Evolutionary conservation across 1,140 invertebrate genomes (phyloP).

Genomic region (Dryas iulia): DNA sequence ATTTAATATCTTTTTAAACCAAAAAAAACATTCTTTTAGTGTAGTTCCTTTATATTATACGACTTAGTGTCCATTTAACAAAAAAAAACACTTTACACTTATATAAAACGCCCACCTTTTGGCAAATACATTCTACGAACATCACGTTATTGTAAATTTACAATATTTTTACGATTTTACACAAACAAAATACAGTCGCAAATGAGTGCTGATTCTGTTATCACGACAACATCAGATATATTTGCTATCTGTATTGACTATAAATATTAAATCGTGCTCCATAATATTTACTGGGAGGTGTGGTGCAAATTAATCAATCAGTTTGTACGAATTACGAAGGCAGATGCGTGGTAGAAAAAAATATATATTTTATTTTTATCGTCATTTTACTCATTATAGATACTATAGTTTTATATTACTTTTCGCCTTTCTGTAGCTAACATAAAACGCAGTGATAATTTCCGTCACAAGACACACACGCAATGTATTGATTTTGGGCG

Average conservation of each 20-base stretch:
- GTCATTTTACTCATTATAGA: too few relatives aligned
- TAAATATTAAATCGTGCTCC: slow-evolving; percentile 49
- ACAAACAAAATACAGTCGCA: slow-evolving; percentile 13
- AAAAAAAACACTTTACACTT: not conserved
- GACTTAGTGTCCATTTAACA: not conserved
- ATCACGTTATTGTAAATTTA: slow-evolving; percentile 4
- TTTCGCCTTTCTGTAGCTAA: too few relatives aligned
- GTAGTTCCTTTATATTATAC: not conserved
- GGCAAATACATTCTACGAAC: not conserved
- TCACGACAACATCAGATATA: slow-evolving; percentile 56
- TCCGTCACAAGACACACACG: too few relatives aligned
- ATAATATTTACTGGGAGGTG: slow-evolving; percentile 46
- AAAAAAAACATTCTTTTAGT: too few relatives aligned
- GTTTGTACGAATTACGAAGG: not conserved
- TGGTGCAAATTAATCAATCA: slow-evolving; percentile 48
- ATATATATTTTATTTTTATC: not conserved
- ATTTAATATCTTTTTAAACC: too few relatives aligned
- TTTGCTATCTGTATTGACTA: slow-evolving; percentile 47
- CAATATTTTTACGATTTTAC: slow-evolving; percentile 19
- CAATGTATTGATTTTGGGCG: too few relatives aligned
- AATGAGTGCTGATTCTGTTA: slow-evolving; percentile 29
- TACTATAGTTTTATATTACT: too few relatives aligned
- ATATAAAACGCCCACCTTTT: slow-evolving; percentile 6
- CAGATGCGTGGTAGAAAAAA: not conserved
- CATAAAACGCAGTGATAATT: too few relatives aligned